These are phyloP conservation scores for Rhinogobio ventralis DNA, from an alignment of 2,797 vertebrate genomes.

Conservation along the genomic window DNA sequence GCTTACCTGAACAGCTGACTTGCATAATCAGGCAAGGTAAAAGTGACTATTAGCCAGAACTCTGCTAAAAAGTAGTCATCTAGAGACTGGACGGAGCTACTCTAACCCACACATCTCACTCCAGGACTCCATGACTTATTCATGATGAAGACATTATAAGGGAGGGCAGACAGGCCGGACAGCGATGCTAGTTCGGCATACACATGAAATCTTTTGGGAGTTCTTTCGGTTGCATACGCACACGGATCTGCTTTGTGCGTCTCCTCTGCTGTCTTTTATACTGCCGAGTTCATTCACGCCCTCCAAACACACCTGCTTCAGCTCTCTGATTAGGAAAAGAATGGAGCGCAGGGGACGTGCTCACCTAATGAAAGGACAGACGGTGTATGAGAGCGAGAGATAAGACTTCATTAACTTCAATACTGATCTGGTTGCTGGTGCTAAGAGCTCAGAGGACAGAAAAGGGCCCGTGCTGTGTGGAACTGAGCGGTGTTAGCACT, in stretches of 20 bases:
- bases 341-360: conserved; percentile 27
- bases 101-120: conserved; percentile 10
- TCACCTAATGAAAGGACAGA: conserved; percentile 55
- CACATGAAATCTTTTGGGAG: conserved; percentile 1
- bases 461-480: background rate
- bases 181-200: background rate
- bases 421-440: conserved; percentile 17
- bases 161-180: conserved; percentile 3
- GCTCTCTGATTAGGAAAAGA: conserved; percentile 48
- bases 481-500: conserved; percentile 20
- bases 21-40: conserved; percentile 14
- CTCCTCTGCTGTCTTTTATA: conserved; percentile 29
- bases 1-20: background rate
- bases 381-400: conserved; percentile 25
- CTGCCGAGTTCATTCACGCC: conserved; percentile 25
- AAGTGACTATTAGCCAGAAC: conserved; percentile 25
- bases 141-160: conserved; percentile 6
- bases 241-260: conserved; percentile 5
- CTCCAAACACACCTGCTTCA: conserved; percentile 48
- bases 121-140: conserved; percentile 42
- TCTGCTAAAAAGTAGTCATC: conserved; percentile 16
- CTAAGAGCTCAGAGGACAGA: conserved; percentile 7
- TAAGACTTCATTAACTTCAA: conserved; percentile 49
- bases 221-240: background rate
- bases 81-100: background rate